Evolutionary conservation across 2,797 vertebrate species (phyloP), one percentile per base, ranked within the genome.

Genomic region (Helostoma temminkii): DNA sequence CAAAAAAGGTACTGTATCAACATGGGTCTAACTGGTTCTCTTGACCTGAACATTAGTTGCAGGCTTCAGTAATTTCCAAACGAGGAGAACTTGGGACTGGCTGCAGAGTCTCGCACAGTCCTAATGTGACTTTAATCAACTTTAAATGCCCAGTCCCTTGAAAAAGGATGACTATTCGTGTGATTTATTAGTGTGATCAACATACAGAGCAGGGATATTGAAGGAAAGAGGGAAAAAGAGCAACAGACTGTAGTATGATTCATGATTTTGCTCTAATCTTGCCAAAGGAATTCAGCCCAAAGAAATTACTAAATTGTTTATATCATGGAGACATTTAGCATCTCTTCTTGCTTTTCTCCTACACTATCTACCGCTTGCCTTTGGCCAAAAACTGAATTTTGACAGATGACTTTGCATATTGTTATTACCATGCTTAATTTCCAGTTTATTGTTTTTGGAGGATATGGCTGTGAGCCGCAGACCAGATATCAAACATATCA

Each of bases 361-460:
- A 53, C 16, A 56, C 62, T 69, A 59, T 78, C 73, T 80, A 25
- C 62, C 69, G 53, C 80, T 84, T 69, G 85, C 84, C 70, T 83
- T 83, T 83, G 85, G 89, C 87, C 77, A 28, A 37, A 88, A 75
- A 76, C 55, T 28, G 74, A 80, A 76, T 71, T 87, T 70, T 89
- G 88, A 91, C 76, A 67, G 80, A 91, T 87, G 83, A 88, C 59
- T 88, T 86, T 88, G 76, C 85, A 82, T 88, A 87, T 82, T 86
- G 72, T 83, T 88, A 86, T 81, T 84, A 82, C 63, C 62, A 74
- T 77, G 75, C 72, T 67, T 61, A 78, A 84, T 76, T 83, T 82
- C 65, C 55, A 84, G 61, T 76, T 80, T 85, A 90, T 90, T 91
- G 72, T 83, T 88, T 83, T 90, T 91, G 85, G 86, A 89, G 58